Conservation (phyloP, 2,797 vertebrate species). For the Apogon hyalosoma region DNA sequence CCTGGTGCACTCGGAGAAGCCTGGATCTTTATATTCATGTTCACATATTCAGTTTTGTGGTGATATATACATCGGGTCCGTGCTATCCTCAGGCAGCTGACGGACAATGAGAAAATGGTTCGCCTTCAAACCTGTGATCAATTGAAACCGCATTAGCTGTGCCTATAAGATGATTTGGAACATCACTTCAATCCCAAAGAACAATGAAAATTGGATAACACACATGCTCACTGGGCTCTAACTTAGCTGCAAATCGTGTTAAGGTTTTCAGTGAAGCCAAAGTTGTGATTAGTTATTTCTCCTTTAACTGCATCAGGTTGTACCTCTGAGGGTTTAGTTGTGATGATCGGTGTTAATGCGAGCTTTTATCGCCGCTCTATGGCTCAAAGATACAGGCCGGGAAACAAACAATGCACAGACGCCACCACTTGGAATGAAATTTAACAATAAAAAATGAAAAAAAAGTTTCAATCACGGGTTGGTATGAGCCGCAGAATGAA, state of each 20-base stretch:
- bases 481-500: slow-evolving; percentile 21
- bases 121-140: slow-evolving; percentile 90
- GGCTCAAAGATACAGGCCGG: slow-evolving; percentile 70
- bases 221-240: slow-evolving; percentile 84
- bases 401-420: slow-evolving; percentile 59
- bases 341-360: slow-evolving; percentile 83
- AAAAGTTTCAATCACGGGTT: slow-evolving; percentile 47
- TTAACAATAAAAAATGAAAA: slow-evolving; percentile 51
- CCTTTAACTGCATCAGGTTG: slow-evolving; percentile 82
- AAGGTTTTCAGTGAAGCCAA: slow-evolving; percentile 85
- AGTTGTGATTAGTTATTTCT: slow-evolving; percentile 87
- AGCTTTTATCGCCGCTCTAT: slow-evolving; percentile 76
- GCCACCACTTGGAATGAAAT: slow-evolving; percentile 56
- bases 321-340: slow-evolving; percentile 81
- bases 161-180: slow-evolving; percentile 94
- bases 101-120: slow-evolving; percentile 86
- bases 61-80: slow-evolving; percentile 59
- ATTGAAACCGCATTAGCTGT: slow-evolving; percentile 93
- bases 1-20: slow-evolving; percentile 56
- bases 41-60: slow-evolving; percentile 65
- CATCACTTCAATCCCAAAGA: slow-evolving; percentile 90
- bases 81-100: slow-evolving; percentile 89
- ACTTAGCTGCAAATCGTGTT: slow-evolving; percentile 90
- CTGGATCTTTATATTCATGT: slow-evolving; percentile 67
- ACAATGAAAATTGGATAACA: slow-evolving; percentile 94